Base-by-base conservation (phyloP, 35 echinoderm and acorn worm species). In the Strongylocentrotus purpuratus region DNA sequence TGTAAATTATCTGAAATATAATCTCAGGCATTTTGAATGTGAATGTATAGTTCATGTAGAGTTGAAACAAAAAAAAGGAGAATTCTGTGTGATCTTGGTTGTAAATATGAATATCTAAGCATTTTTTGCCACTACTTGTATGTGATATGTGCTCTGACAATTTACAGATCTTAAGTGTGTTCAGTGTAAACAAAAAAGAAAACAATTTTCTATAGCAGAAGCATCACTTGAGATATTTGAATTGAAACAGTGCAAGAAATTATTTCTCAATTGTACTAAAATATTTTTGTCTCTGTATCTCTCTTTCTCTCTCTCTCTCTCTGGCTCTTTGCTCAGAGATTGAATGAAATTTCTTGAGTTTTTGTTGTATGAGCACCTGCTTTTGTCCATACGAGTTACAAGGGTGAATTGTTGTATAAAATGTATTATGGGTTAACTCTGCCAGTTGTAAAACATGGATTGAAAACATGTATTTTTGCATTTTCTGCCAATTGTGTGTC, bases 1-100 rank as follows among this genome's bases (percentile, higher is more conserved):
- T 89, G 45, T 89, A 45, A 89, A 45, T 33, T 89, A 89, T 89
- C 87, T 89, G 87, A 89, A 89, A 89, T 89, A 89, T 89, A 89
- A 33, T 89, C 87, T 89, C 87, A 89, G 87, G 87, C 87, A 89
- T 89, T 89, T 89, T 89, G 33, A 89, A 33, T 45, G 87, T 89
- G 32, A 89, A 46, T 89, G 87, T 89, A 89, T 89, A 89, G 87
- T 35, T 33, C 33, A 89, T 89, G 87, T 89, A 89, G 87, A 89
- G 45, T 89, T 89, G 33, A 46, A 88, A 89, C 12, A 33, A 41
- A 25, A 89, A 89, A 89, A 17, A n/a, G 31, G 45, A 45, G n/a
- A 89, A 89, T 35, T 89, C 87, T 89, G 32, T 89, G 87, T 89
- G 87, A 89, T 89, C 87, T 89, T 78, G 87, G 32, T 18, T 89